Evolutionary conservation across 2,888 invertebrate genomes (phyloP).

Genomic region (Myopa tessellatipennis): DNA sequence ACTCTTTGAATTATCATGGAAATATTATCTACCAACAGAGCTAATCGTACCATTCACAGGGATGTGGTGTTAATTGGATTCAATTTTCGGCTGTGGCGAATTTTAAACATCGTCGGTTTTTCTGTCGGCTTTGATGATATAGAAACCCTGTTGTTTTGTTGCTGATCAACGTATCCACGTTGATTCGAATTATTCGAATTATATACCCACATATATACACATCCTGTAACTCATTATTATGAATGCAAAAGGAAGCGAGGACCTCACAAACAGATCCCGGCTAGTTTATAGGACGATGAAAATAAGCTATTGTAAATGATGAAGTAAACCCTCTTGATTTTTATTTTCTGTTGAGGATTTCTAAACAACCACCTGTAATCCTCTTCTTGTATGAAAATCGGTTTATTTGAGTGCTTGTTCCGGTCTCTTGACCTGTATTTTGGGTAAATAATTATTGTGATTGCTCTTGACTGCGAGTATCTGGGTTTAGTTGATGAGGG

Average conservation of each 20-base stretch:
- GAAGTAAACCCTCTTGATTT: neutral
- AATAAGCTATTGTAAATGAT: neutral
- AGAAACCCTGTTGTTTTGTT: neutral
- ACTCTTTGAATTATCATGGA: neutral
- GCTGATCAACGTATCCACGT: neutral
- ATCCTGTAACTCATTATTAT: neutral
- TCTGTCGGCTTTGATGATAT: neutral
- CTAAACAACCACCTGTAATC: conserved; percentile 36
- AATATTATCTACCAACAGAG: neutral
- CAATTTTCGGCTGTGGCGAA: neutral
- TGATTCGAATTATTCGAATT: no score
- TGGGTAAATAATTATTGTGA: no score
- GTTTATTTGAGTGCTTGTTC: conserved; percentile 35
- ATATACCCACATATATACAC: neutral
- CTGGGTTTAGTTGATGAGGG: no score
- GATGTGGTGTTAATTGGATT: conserved; percentile 51
- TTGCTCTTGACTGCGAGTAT: no score
- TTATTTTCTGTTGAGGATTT: conserved; percentile 7
- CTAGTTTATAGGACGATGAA: neutral
- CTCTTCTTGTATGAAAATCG: conserved; percentile 22
- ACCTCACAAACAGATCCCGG: conserved; percentile 53
- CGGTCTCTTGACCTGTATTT: neutral
- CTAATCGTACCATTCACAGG: neutral
- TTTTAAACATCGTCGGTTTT: neutral
- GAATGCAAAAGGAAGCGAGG: conserved; percentile 50